phyloP scores from a whole-genome alignment of 2,113 vertebrate genomes.

The Pygoscelis antarcticus region DNA sequence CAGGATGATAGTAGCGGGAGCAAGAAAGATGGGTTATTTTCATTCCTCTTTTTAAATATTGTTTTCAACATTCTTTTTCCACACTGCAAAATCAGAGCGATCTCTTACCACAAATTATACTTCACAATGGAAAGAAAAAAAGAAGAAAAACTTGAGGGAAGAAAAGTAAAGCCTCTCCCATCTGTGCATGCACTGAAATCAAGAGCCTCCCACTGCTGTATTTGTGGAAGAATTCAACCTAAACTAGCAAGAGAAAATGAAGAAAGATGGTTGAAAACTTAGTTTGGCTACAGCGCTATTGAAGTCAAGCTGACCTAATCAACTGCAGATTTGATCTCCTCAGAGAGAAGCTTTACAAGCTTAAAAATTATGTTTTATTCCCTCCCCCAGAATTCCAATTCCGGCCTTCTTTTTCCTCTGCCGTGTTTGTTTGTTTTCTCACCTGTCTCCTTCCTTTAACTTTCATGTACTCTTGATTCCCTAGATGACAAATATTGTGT shows the following conservation, averaged over 20 bases:
- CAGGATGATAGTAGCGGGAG: neutral
- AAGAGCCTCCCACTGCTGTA: neutral
- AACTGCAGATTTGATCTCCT: conserved; percentile 18
- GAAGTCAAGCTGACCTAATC: conserved; percentile 22
- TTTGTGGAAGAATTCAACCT: neutral
- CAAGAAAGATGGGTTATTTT: neutral
- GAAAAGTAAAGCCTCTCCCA: neutral
- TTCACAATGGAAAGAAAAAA: neutral
- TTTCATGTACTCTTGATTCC: neutral
- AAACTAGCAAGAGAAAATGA: neutral
- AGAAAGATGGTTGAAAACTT: neutral
- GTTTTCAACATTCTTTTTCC: neutral
- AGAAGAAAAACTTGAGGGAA: neutral
- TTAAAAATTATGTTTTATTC: conserved; percentile 14
- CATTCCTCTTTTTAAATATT: neutral
- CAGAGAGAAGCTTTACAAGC: neutral
- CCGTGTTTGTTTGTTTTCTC: neutral
- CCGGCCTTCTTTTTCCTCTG: neutral
- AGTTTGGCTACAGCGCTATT: neutral
- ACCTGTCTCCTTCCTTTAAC: neutral
- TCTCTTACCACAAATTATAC: neutral
- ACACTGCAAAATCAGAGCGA: neutral
- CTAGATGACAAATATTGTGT: neutral
- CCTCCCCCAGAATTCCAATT: conserved; percentile 14
- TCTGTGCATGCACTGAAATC: neutral